A percentile compares a stretch with the other conserved stretches of the same genome.
Evolutionary conservation across 2,113 vertebrate genomes (phyloP).

Genomic region (Typhlomys cinereus): DNA sequence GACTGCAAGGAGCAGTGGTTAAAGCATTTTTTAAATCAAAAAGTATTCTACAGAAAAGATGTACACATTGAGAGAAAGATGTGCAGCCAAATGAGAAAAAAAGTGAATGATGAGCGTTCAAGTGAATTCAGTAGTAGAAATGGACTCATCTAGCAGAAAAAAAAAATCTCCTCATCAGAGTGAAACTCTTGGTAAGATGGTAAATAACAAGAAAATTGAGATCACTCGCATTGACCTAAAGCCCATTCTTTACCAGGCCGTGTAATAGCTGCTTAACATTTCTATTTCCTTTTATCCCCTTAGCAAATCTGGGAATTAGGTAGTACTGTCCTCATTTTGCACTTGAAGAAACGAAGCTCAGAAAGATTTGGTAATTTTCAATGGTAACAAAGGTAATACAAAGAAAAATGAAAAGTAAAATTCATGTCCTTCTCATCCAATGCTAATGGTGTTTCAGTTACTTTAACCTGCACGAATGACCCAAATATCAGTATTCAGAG

Average conservation of each 20-base stretch:
- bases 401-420: neutral
- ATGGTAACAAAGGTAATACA: neutral
- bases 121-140: neutral
- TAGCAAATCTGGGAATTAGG: neutral
- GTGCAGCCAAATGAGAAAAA: too few relatives aligned
- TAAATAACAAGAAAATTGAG: constrained; percentile 3
- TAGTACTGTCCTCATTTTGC: neutral
- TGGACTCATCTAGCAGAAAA: neutral
- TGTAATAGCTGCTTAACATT: neutral
- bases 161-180: neutral
- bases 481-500: neutral
- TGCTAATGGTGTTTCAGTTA: neutral
- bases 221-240: neutral
- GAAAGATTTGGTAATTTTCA: neutral
- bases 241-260: neutral
- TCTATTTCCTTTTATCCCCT: neutral
- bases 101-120: too few relatives aligned
- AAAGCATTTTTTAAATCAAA: too few relatives aligned
- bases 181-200: neutral
- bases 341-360: neutral
- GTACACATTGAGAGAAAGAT: too few relatives aligned
- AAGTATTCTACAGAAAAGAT: too few relatives aligned
- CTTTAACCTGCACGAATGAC: neutral
- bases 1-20: neutral
- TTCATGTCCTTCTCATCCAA: neutral